Conservation (phyloP, 2,797 vertebrate genomes). For the Balearica regulorum region DNA sequence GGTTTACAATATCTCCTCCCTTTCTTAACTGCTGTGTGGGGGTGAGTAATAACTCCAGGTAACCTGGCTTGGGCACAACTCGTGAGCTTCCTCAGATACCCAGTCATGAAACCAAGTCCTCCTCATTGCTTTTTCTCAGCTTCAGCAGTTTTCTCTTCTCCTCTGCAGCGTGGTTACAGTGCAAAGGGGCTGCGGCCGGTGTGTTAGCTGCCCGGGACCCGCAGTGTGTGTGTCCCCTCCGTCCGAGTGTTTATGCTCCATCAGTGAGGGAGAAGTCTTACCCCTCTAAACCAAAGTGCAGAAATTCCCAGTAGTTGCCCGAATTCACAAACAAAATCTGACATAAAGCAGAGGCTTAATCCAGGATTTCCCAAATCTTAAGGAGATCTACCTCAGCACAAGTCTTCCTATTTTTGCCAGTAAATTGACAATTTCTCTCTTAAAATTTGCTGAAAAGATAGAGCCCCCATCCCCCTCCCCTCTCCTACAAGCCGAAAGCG, state of each 20-base stretch:
- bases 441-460: not conserved
- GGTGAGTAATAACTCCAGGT: not conserved
- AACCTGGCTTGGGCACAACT: not conserved
- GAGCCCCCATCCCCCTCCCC: not conserved
- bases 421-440: not conserved
- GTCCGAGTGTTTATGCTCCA: accelerated
- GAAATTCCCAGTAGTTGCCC: not conserved
- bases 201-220: not conserved
- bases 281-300: not conserved
- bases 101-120: not conserved
- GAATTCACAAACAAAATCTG: not conserved
- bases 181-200: not conserved
- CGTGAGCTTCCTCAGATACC: not conserved
- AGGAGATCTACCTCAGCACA: not conserved
- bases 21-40: not conserved
- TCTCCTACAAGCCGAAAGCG: not conserved
- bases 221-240: not conserved
- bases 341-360: not conserved
- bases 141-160: not conserved
- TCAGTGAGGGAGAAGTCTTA: accelerated
- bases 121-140: not conserved
- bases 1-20: not conserved
- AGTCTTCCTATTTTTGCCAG: not conserved
- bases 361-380: not conserved
- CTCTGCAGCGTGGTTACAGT: not conserved